These are phyloP conservation scores for Sthenelais limicola DNA, from an alignment of 2,888 invertebrate species.

Conservation along the genomic window DNA sequence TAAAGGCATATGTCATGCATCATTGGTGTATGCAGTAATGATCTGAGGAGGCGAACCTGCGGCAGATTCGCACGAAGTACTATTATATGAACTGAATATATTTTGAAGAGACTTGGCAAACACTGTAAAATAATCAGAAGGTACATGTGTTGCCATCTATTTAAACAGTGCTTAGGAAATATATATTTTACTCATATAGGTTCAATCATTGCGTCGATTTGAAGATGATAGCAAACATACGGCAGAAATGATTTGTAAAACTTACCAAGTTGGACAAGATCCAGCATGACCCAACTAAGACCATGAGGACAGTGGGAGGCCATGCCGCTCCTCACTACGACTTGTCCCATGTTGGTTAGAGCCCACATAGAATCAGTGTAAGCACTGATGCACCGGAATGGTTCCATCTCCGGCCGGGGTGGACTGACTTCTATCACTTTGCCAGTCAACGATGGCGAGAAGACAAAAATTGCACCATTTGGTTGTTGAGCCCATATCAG, in stretches of 20 bases:
- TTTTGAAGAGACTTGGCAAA: too few species aligned
- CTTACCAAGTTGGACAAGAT: constrained; percentile 72
- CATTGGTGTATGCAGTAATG: too few species aligned
- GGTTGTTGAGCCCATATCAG: constrained; percentile 72
- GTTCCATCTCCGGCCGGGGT: constrained; percentile 19
- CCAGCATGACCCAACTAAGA: constrained; percentile 72
- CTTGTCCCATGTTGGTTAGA: constrained; percentile 71
- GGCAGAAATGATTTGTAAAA: too few species aligned
- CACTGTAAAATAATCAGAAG: too few species aligned
- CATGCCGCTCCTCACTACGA: constrained; percentile 73
- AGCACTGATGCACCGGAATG: constrained; percentile 67
- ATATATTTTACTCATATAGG: too few species aligned
- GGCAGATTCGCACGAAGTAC: background rate
- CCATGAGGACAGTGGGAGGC: constrained; percentile 71
- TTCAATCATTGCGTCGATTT: too few species aligned
- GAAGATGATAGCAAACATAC: too few species aligned
- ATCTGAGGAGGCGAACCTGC: too few species aligned
- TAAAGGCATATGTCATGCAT: too few species aligned
- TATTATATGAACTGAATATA: background rate
- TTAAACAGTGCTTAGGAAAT: too few species aligned
- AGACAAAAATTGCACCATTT: constrained; percentile 71
- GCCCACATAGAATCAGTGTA: constrained; percentile 74
- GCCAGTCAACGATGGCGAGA: constrained; percentile 60
- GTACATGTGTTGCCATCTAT: too few species aligned
- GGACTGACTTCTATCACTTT: constrained; percentile 52